Base-by-base conservation (phyloP, 2,888 invertebrate genomes). In the Anthophora plumipes region DNA sequence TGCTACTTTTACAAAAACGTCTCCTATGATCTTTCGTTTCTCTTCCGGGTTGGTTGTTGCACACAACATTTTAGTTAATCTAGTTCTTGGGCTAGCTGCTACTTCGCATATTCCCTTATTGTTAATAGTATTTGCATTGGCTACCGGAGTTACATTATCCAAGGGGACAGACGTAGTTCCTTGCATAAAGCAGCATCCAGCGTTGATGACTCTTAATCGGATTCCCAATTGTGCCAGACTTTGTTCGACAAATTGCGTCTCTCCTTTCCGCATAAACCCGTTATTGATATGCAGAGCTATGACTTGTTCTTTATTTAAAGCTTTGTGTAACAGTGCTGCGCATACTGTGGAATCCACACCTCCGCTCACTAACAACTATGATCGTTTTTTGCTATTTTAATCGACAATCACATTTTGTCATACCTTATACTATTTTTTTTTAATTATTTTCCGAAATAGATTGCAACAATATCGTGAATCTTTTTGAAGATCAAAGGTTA, bases 301-400 rank as follows among this genome's bases (percentile, higher is more conserved):
- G 77, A 99, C 96, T 94, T 98, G 98, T 90, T 97, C 97, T 89
- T 97, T 96, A 79, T 96, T 95, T 66, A 99, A 95, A 12, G 99
- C 98, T 93, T 97, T 97, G 93, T 98, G 96, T 69, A 99, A 94
- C 80, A 99, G 94, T 31, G 99, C 99, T 39, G 99, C 99, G 94
- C 99, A 99, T 12, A 99, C 99, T n/a, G 99, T 98, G 0, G 99
- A 99, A 94, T 99, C 99, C 7, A 99, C 99, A 39, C 99, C 99
- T 25, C 99, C 99, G 93, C 99, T 99, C 70, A 99, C 96, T 91
- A 99, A 94, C 93, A 98, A 96, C 97, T 98, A 91, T 14, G 91
- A 92, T 72, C 50, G 80, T 84, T 81, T 63, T 74, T 79, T 79
- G 81, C 71, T 78, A 80, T 80, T 77, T 79, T 60, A 78, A 60